Base-by-base conservation (phyloP, 2,113 vertebrate species). In the Rallus limicola region DNA sequence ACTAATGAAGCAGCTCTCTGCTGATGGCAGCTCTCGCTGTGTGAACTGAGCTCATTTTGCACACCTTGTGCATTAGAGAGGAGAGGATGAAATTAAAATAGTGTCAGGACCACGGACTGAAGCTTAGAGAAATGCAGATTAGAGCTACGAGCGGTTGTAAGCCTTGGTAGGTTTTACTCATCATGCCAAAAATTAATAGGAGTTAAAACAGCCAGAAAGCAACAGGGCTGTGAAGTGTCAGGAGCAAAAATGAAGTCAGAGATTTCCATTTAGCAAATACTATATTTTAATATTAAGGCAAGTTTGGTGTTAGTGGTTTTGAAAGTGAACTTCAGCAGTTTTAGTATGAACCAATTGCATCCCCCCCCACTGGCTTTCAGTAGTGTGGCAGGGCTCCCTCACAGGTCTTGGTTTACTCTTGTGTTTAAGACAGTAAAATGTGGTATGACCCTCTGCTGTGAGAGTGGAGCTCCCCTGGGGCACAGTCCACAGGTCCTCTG, bases 131-230 rank as follows among this genome's bases (percentile, higher is more conserved):
- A 25, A 24, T 1, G 1, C 55, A 1, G 76, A 11, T 38, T 38
- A 29, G 29, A 21, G 34, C 36, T 21, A 1, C 60, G 1, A 46
- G 69, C 0, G 1, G 19, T 38, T 21, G 59, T n/a, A 31, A 86
- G 26, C 56, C 34, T 50, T 11, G 25, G 18, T 24, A 5, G 26
- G 59, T 31, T 92, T 76, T 79, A 24, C 25, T 72, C 44, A 6
- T 44, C 0, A 1, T 9, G 56, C 48, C 34, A 72, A 65, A 95
- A 82, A 48, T 17, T 34, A 29, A 26, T 3, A 65, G 81, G 53
- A 71, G 89, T 68, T 58, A 60, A 95, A 91, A 89, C 1, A 91
- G 5, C 26, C 48, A 36, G 81, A 91, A 86, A 79, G 34, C 24
- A 91, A 33, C 34, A 31, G 60, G 29, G 26, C 46, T 70, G 31